Conservation (phyloP, 2,888 invertebrate species). For the Stenotaenia linearis region DNA sequence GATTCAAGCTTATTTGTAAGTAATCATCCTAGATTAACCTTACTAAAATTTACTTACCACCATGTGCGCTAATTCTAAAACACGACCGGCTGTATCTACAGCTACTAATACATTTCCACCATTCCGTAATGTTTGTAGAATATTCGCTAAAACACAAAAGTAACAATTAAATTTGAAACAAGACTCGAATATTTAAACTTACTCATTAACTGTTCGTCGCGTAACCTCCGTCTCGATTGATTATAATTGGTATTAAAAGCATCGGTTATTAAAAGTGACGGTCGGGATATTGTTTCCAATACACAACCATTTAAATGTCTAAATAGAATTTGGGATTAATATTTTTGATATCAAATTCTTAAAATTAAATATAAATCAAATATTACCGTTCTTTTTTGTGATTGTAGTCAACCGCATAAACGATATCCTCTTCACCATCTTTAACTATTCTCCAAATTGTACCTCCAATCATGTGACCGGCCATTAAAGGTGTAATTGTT, state of each 20-base stretch:
- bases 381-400: constrained; percentile 85
- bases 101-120: constrained; percentile 94
- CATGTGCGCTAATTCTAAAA: constrained; percentile 93
- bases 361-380: constrained; percentile 37
- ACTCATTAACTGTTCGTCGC: constrained; percentile 97
- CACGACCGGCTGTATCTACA: constrained; percentile 94
- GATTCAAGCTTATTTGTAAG: no score
- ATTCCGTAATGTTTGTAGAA: constrained; percentile 82
- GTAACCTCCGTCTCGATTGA: constrained; percentile 77
- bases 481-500: constrained; percentile 87
- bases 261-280: constrained; percentile 90
- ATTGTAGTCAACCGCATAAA: constrained; percentile 97
- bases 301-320: constrained; percentile 90
- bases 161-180: neutral
- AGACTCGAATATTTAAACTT: constrained; percentile 43
- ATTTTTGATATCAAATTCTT: neutral
- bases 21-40: no score
- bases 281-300: constrained; percentile 73
- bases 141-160: constrained; percentile 61
- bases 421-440: constrained; percentile 95
- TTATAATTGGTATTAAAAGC: constrained; percentile 92
- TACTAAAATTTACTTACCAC: constrained; percentile 51
- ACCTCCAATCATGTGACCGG: constrained; percentile 96
- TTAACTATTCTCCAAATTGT: constrained; percentile 98
- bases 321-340: no score